Percentiles rank a stretch among this genome's conserved stretches.
phyloP scores from a whole-genome alignment of 2,797 vertebrate genomes.

The Alosa sapidissima region DNA sequence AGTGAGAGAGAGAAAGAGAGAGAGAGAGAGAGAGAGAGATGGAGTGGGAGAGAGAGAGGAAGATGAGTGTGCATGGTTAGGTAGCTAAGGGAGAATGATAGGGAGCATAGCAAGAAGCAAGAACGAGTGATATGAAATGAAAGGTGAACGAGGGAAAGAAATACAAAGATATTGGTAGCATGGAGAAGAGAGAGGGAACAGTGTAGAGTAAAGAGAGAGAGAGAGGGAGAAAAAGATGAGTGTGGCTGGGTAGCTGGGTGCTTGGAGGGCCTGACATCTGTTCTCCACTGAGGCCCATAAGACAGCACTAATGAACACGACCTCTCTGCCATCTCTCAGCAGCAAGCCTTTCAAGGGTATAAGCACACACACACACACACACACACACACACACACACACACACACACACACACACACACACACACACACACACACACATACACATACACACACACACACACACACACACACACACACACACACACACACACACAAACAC shows the following conservation, averaged over 20 bases:
- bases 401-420: neutral
- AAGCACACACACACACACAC: neutral
- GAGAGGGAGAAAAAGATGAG: neutral
- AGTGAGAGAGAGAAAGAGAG: conserved; percentile 20
- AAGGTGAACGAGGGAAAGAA: no score
- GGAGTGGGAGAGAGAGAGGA: neutral
- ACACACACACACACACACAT: neutral
- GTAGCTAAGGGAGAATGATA: neutral
- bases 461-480: no score
- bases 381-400: neutral
- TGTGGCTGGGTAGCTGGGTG: neutral
- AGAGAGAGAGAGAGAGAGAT: conserved; percentile 22
- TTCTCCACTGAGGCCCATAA: conserved; percentile 37
- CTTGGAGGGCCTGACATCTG: conserved; percentile 33
- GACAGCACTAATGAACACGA: conserved; percentile 37
- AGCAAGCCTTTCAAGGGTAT: conserved; percentile 1
- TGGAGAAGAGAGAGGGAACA: neutral
- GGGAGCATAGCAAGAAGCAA: neutral
- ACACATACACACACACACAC: neutral
- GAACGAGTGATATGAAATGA: neutral
- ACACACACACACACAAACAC: no score
- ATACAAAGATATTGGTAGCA: neutral
- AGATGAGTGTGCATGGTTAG: neutral
- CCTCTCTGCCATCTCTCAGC: conserved; percentile 28
- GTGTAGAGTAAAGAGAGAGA: neutral